Evolutionary conservation across 2,888 invertebrate genomes (phyloP).

Genomic region (Lepidochrysops patricia): DNA sequence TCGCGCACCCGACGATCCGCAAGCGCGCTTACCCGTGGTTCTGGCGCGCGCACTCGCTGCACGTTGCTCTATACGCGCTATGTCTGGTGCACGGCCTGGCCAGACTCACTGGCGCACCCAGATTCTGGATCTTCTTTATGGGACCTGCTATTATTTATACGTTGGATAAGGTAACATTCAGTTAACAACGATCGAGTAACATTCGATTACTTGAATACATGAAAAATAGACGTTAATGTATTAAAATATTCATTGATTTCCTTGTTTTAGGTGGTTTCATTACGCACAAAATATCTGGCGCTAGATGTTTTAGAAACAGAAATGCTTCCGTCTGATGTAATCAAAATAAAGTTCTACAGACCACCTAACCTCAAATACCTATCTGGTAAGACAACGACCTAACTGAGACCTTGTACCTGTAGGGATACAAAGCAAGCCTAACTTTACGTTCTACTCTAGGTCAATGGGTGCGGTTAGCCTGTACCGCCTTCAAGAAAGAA

Average conservation of each 20-base stretch:
- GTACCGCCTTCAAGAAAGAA: slow-evolving; percentile 89
- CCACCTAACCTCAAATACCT: slow-evolving; percentile 96
- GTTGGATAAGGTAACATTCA: slow-evolving; percentile 92
- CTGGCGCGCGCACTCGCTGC: slow-evolving; percentile 94
- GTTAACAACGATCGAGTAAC: too few relatives aligned
- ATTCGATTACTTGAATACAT: too few relatives aligned
- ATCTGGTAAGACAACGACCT: slow-evolving; percentile 78
- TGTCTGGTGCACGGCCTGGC: slow-evolving; percentile 93
- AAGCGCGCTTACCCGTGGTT: slow-evolving; percentile 96
- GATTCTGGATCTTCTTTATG: slow-evolving; percentile 95
- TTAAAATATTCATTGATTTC: background rate
- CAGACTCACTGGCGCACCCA: slow-evolving; percentile 89
- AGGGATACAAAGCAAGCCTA: background rate
- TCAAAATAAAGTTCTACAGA: slow-evolving; percentile 94
- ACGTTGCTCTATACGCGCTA: slow-evolving; percentile 88
- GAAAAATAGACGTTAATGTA: too few relatives aligned
- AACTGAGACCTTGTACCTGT: background rate
- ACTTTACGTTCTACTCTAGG: slow-evolving; percentile 57
- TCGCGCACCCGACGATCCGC: slow-evolving; percentile 93
- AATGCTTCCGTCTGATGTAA: slow-evolving; percentile 93
- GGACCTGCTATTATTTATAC: slow-evolving; percentile 93
- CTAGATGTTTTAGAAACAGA: slow-evolving; percentile 95
- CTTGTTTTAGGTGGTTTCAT: slow-evolving; percentile 81
- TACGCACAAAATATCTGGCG: slow-evolving; percentile 92
- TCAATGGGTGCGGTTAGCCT: slow-evolving; percentile 95